phyloP scores from a whole-genome alignment of 1,140 invertebrate species.

The Aphaenogaster ashmeadi region DNA sequence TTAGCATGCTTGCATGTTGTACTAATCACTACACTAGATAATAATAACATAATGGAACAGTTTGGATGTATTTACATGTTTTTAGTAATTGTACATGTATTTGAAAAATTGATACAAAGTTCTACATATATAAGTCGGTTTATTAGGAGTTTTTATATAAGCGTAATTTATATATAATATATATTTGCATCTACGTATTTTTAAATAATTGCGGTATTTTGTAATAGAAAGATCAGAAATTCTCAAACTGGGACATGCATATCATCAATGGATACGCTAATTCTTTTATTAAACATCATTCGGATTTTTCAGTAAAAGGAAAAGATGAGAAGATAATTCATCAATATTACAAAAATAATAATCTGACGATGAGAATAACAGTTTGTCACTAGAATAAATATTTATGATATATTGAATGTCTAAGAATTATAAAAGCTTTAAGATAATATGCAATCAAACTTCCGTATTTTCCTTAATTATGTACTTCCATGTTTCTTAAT shows the following conservation, averaged over 20 bases:
- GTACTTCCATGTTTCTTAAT: neutral
- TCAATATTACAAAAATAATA: neutral
- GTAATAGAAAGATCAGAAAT: neutral
- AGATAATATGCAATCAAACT: neutral
- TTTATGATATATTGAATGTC: neutral
- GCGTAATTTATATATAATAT: constrained; percentile 30
- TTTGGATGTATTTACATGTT: constrained; percentile 85
- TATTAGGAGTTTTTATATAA: constrained; percentile 25
- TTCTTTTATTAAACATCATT: neutral
- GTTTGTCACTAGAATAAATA: neutral
- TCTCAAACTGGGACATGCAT: constrained; percentile 6
- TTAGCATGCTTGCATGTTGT: constrained; percentile 82
- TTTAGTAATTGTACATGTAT: constrained; percentile 82
- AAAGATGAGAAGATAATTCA: neutral
- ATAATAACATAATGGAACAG: constrained; percentile 78
- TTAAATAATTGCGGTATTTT: constrained; percentile 28
- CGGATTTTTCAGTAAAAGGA: neutral
- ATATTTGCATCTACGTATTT: constrained; percentile 25
- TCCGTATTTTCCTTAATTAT: neutral
- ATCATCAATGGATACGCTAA: constrained; percentile 9
- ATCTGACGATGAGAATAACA: neutral
- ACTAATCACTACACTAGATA: constrained; percentile 64
- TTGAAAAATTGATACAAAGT: constrained; percentile 18
- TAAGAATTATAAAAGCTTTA: constrained; percentile 4
- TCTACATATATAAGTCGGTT: neutral